A percentile compares a stretch with the other conserved stretches of the same genome.
These are phyloP conservation scores for Dromaius novaehollandiae DNA, from an alignment of 2,113 vertebrate species.

Conservation along the genomic window DNA sequence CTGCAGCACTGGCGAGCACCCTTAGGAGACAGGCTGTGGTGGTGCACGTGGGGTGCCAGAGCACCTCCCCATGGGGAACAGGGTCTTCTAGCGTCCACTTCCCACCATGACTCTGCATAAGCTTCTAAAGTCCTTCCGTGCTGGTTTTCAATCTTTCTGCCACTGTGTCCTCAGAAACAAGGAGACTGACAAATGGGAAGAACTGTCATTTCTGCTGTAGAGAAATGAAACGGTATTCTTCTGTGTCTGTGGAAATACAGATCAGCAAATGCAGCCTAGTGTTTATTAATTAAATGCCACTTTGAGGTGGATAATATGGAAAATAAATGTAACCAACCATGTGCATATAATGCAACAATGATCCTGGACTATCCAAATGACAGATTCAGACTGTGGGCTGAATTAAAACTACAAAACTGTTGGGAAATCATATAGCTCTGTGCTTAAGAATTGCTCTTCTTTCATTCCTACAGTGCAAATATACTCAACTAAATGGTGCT, in stretches of 20 bases:
- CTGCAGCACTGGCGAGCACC: background rate
- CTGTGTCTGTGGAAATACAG: background rate
- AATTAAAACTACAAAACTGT: background rate
- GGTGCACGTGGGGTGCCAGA: rapidly evolving
- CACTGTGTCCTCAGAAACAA: rapidly evolving
- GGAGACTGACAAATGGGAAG: background rate
- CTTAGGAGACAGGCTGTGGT: rapidly evolving
- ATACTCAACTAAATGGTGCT: background rate
- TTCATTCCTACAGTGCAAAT: background rate
- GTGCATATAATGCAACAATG: background rate
- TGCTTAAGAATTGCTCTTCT: background rate
- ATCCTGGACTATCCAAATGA: background rate
- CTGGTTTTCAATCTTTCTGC: background rate
- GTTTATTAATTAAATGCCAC: background rate
- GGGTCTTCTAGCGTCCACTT: background rate
- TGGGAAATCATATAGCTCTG: background rate
- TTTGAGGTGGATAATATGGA: background rate
- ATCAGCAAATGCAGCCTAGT: background rate
- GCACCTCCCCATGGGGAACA: rapidly evolving
- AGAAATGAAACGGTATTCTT: background rate
- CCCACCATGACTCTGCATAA: background rate
- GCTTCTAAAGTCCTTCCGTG: rapidly evolving
- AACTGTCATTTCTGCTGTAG: background rate
- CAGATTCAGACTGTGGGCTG: background rate
- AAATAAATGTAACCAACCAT: background rate